Base-by-base conservation (phyloP, 2,888 invertebrate genomes). In the Endotricha flammealis region DNA sequence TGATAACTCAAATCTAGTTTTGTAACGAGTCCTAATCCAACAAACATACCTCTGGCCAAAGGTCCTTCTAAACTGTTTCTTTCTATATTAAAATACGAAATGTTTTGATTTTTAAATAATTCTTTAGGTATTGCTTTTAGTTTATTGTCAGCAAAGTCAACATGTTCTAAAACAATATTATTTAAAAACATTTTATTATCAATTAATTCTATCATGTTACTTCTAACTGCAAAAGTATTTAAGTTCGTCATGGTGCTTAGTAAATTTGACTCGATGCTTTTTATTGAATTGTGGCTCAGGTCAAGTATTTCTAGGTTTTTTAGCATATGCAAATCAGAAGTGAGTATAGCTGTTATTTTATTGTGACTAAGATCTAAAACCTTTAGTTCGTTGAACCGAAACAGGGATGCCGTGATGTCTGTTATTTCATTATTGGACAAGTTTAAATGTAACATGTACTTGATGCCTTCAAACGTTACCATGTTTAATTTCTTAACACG, bases 401-500 rank as follows among this genome's bases (percentile, higher is more conserved):
- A 57, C 1, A 81, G 41, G 1, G 73, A 62, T 4, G 51, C 47
- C 44, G 69, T 65, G 1, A 79, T 58, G 22, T 67, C 64, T 4
- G 42, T 31, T 29, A 81, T 48, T 23, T 55, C 53, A 29, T 80
- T 80, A 23, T 62, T 39, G 1, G 75, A 67, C 1, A 80, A 37
- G 38, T 68, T 60, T 3, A 80, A 53, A 40, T 53, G 20, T 7
- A 43, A 22, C n/a, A 79, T 38, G 14, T 61, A 58, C 37, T 50
- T 63, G 1, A 68, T 42, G 1, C 79, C 79, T 44, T 76, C 77
- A 38, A 78, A 79, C 10, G 68, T 64, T 8, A 59, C 39, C 3
- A 41, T 48, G 32, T 45, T 53, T 20, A 80, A 34, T 0, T 28
- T 23, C 13, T 59, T 50, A 5, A 80, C 61, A 3, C 50, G 57